Percentiles rank a stretch among this genome's conserved stretches.
Conservation (phyloP, 2,113 vertebrate species). For the Azemiops feae region DNA sequence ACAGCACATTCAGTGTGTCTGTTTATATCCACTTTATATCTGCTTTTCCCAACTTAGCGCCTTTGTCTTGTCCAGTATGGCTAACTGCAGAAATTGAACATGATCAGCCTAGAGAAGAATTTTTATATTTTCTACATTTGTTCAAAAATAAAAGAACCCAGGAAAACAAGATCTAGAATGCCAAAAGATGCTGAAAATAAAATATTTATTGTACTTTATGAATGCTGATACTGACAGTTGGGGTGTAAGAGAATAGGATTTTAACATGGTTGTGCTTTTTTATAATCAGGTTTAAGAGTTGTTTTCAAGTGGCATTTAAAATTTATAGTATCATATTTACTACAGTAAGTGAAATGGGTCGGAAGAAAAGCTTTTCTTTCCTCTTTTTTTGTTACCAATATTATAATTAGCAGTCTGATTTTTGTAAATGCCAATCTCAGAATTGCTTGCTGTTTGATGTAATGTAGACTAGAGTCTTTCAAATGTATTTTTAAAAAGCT, state of each 20-base stretch:
- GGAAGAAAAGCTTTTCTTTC: background rate
- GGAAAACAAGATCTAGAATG: background rate
- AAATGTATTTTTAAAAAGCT: background rate
- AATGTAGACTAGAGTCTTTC: background rate
- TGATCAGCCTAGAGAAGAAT: background rate
- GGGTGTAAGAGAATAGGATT: background rate
- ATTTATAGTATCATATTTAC: background rate
- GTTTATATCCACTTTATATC: background rate
- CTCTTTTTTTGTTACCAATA: background rate
- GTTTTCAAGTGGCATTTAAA: background rate
- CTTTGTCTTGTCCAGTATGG: background rate
- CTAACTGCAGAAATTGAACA: background rate
- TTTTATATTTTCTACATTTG: background rate
- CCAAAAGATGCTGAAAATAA: background rate
- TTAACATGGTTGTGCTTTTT: background rate
- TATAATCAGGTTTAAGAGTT: background rate
- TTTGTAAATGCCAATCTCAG: background rate
- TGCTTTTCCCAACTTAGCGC: background rate
- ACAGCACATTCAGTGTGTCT: constrained; percentile 12
- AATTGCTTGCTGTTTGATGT: background rate
- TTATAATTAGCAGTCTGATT: constrained; percentile 1
- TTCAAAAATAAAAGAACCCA: background rate
- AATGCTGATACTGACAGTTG: background rate
- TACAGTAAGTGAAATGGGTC: background rate
- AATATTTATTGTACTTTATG: background rate